These are phyloP conservation scores for Schizothorax lantsangensis DNA, from an alignment of 2,797 vertebrate species.

Conservation along the genomic window DNA sequence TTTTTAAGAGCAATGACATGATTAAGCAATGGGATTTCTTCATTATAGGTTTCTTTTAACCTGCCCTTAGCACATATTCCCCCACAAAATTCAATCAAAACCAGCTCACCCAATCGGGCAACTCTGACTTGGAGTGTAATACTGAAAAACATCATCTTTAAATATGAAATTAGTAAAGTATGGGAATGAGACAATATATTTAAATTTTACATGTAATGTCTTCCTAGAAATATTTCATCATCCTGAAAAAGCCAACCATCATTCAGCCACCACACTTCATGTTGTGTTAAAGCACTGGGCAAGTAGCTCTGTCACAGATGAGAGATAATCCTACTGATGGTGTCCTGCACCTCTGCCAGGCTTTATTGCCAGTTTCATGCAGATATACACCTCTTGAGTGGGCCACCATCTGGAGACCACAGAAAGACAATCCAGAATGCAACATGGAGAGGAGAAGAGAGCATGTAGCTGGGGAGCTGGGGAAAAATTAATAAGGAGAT, in stretches of 20 bases:
- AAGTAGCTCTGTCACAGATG: neutral
- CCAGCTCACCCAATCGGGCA: neutral
- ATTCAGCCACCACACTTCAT: neutral
- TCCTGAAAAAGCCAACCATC: neutral
- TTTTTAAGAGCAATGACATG: too few species aligned
- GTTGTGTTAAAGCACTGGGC: neutral
- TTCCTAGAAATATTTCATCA: neutral
- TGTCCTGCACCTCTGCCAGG: slow-evolving; percentile 10
- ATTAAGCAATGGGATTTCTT: neutral
- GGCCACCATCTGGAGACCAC: slow-evolving; percentile 6
- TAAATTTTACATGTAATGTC: neutral
- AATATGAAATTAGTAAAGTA: neutral
- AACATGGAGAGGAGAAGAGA: neutral
- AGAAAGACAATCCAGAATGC: neutral
- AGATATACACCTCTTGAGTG: slow-evolving; percentile 9
- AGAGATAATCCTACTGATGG: slow-evolving; percentile 12
- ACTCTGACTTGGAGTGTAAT: neutral
- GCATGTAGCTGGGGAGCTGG: neutral
- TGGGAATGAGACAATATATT: neutral
- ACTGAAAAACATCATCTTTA: neutral
- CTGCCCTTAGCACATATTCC: neutral
- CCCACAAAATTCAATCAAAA: neutral
- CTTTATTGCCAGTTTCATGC: neutral
- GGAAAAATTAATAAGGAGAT: neutral
- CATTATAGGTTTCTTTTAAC: neutral